These are phyloP conservation scores for Basileuterus tristriatus DNA, from an alignment of 2,797 vertebrate species.

Conservation along the genomic window DNA sequence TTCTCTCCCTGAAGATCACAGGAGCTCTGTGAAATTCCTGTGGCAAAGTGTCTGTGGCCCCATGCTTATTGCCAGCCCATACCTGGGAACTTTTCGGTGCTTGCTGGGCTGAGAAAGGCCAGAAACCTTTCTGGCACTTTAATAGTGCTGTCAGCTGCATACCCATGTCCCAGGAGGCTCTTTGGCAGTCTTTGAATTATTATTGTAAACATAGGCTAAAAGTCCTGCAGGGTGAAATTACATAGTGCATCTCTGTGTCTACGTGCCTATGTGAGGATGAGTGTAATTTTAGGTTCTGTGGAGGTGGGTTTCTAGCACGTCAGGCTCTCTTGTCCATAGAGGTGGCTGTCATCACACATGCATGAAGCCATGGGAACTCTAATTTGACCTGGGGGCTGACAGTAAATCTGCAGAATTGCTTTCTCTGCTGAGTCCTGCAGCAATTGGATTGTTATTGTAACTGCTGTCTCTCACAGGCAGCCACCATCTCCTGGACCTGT, in stretches of 20 bases:
- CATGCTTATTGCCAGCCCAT: background rate
- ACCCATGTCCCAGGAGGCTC: background rate
- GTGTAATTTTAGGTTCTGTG: background rate
- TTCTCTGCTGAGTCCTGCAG: background rate
- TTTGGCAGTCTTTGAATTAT: background rate
- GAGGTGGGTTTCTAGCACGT: background rate
- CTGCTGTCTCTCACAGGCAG: background rate
- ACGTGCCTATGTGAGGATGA: fast-evolving
- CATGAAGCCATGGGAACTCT: background rate
- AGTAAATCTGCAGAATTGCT: background rate
- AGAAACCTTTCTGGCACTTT: background rate
- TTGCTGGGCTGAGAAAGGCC: background rate
- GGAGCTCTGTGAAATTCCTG: background rate
- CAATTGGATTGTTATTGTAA: background rate
- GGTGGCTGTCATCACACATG: background rate
- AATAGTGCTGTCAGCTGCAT: background rate
- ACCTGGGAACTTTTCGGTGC: background rate
- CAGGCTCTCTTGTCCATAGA: background rate
- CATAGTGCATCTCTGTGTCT: fast-evolving
- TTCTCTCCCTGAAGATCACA: background rate
- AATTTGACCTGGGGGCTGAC: background rate
- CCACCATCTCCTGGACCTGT: background rate
- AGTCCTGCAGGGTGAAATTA: background rate
- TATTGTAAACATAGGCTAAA: background rate
- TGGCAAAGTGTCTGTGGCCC: background rate